Percentiles rank a stretch among this genome's conserved stretches.
Conservation (phyloP, 2,113 vertebrate species). For the Cololabis saira region DNA sequence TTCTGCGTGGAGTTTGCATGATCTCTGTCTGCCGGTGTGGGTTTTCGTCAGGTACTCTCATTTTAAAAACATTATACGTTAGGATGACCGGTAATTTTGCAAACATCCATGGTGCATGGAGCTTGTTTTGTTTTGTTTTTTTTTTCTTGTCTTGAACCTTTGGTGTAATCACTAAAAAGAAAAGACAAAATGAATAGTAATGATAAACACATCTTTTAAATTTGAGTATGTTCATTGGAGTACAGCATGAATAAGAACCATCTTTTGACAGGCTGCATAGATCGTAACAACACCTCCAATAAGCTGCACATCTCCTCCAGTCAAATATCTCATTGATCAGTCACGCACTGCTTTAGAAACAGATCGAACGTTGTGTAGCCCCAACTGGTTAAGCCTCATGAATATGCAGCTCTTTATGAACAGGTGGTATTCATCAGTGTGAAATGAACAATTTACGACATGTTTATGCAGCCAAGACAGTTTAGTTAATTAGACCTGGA, state of each 20-base stretch:
- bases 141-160: no score
- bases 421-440: slow-evolving; percentile 21
- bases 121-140: no score
- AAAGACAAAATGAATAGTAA: no score
- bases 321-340: slow-evolving; percentile 6
- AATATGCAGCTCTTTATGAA: neutral
- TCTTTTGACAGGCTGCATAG: neutral
- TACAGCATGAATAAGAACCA: slow-evolving; percentile 1
- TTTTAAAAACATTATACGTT: no score
- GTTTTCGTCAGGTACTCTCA: no score
- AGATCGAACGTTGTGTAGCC: neutral
- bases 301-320: neutral
- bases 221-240: no score
- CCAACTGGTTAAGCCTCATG: slow-evolving; percentile 4
- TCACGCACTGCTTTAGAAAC: slow-evolving; percentile 1
- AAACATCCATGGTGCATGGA: no score
- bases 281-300: slow-evolving; percentile 2
- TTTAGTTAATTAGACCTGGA: slow-evolving; percentile 5
- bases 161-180: no score
- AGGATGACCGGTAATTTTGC: no score
- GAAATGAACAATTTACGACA: slow-evolving; percentile 14
- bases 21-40: no score
- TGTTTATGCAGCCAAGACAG: slow-evolving; percentile 7
- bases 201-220: no score
- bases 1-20: no score